Conservation (phyloP, 2,797 vertebrate species). For the Cygnus olor region DNA sequence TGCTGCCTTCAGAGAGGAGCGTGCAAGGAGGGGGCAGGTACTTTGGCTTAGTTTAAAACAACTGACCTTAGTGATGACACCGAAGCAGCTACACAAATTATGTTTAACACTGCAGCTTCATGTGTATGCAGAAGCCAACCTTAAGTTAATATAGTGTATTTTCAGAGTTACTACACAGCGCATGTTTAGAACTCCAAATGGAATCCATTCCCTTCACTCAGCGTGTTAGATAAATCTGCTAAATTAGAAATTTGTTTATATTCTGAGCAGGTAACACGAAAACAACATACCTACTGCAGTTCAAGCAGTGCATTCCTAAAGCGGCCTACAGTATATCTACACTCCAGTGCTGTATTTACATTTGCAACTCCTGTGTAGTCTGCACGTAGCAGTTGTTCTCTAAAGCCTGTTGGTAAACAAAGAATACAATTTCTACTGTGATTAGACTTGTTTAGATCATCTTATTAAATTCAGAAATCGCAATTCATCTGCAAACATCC, state of each 20-base stretch:
- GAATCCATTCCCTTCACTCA: constrained; percentile 35
- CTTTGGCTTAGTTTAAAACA: not conserved
- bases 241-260: constrained; percentile 59
- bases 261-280: constrained; percentile 56
- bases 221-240: not conserved
- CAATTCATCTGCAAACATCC: not conserved
- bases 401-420: not conserved
- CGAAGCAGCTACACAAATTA: constrained; percentile 16
- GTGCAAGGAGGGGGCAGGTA: not conserved
- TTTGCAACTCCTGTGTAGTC: constrained; percentile 6
- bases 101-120: constrained; percentile 5
- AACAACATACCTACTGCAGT: not conserved
- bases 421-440: not conserved
- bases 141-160: constrained; percentile 13
- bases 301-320: constrained; percentile 23
- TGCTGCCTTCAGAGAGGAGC: not conserved
- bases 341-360: not conserved
- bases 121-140: constrained; percentile 21
- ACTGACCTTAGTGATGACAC: not conserved
- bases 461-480: not conserved
- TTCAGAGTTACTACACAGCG: not conserved
- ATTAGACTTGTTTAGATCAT: not conserved
- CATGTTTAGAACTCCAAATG: constrained; percentile 35
- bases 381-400: not conserved
- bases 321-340: not conserved